A percentile compares a stretch with the other conserved stretches of the same genome.
phyloP scores from a whole-genome alignment of 2,888 invertebrate species.

The Corbicula japonica region DNA sequence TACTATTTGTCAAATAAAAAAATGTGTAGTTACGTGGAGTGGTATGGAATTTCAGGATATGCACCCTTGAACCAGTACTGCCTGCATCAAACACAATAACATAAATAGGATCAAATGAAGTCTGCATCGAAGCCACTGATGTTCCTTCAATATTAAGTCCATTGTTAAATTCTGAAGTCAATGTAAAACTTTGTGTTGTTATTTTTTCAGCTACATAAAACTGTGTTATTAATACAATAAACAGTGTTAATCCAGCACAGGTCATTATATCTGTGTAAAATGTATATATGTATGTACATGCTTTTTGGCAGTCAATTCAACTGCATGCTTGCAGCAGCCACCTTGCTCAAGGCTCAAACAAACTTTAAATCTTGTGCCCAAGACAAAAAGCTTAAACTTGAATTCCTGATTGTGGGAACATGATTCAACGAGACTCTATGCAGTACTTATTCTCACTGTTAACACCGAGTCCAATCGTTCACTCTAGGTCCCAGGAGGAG shows the following conservation, averaged over 20 bases:
- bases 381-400: too few relatives aligned
- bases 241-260: slow-evolving; percentile 28
- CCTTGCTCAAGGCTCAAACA: too few relatives aligned
- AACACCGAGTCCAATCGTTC: too few relatives aligned
- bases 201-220: slow-evolving; percentile 43
- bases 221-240: slow-evolving; percentile 48
- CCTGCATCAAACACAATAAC: slow-evolving; percentile 97
- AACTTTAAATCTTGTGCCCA: too few relatives aligned
- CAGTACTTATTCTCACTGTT: too few relatives aligned
- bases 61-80: slow-evolving; percentile 94
- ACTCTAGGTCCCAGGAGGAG: too few relatives aligned
- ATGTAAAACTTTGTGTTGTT: slow-evolving; percentile 21
- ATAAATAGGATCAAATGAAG: slow-evolving; percentile 87
- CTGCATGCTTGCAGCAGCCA: too few relatives aligned
- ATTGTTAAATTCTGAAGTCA: slow-evolving; percentile 27
- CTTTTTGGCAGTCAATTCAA: too few relatives aligned
- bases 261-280: too few relatives aligned
- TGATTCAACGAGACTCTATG: too few relatives aligned
- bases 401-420: too few relatives aligned
- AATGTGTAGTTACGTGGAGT: slow-evolving; percentile 55
- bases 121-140: background rate
- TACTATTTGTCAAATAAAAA: slow-evolving; percentile 1
- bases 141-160: slow-evolving; percentile 33
- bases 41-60: slow-evolving; percentile 84
- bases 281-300: too few relatives aligned